Conservation (phyloP, 2,888 invertebrate genomes). For the Thymelicus lineola region DNA sequence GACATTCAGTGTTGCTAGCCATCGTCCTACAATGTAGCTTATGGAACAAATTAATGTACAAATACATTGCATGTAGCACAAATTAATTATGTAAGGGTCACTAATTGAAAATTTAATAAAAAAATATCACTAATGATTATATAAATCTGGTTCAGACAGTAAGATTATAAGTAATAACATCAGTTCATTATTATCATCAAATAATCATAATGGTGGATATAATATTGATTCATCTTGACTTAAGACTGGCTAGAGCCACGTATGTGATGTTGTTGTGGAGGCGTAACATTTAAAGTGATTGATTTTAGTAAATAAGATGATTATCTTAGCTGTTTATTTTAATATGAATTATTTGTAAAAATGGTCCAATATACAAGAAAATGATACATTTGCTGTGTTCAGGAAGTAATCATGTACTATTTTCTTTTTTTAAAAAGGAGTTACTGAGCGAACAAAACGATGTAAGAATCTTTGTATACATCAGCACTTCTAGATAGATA, state of each 20-base stretch:
- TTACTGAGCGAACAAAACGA: constrained; percentile 73
- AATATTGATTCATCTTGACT: too few species aligned
- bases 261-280: too few species aligned
- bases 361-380: constrained; percentile 76
- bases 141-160: too few species aligned
- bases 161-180: too few species aligned
- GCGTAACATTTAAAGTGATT: neutral
- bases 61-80: constrained; percentile 28
- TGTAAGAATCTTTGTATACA: constrained; percentile 60
- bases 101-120: too few species aligned
- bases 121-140: too few species aligned
- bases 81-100: too few species aligned
- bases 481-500: neutral
- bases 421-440: constrained; percentile 65
- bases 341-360: constrained; percentile 16
- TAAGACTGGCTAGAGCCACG: too few species aligned
- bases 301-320: constrained; percentile 5
- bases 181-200: too few species aligned
- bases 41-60: too few species aligned
- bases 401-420: constrained; percentile 47
- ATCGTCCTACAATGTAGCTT: constrained; percentile 5
- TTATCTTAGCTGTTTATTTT: neutral
- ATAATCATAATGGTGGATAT: too few species aligned
- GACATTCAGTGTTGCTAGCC: constrained; percentile 8
- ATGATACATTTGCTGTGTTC: constrained; percentile 44